Evolutionary conservation across 2,797 vertebrate genomes (phyloP).

Genomic region (Eurystomus glaucurus): DNA sequence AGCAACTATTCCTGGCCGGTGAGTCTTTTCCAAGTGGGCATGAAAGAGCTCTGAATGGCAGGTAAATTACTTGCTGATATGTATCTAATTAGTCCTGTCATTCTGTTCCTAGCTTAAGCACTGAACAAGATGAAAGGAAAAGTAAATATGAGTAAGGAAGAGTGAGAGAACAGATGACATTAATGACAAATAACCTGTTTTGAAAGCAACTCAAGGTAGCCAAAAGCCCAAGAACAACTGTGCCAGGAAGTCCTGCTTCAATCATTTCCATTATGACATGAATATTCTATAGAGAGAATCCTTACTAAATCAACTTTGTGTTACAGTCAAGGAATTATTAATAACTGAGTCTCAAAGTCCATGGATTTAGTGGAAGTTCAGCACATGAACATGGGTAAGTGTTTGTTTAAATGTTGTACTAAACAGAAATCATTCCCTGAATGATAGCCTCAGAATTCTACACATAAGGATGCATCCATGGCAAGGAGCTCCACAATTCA

Average conservation of each 20-base stretch:
- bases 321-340: not conserved
- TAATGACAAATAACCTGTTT: not conserved
- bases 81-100: not conserved
- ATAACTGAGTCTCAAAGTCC: not conserved
- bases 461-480: accelerated
- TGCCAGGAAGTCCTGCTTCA: not conserved
- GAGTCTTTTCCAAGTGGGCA: not conserved
- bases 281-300: not conserved
- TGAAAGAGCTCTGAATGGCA: not conserved
- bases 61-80: not conserved
- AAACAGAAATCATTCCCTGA: not conserved
- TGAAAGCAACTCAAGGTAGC: not conserved
- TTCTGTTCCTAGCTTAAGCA: not conserved
- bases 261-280: not conserved
- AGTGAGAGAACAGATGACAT: not conserved
- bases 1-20: not conserved
- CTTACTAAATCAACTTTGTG: not conserved
- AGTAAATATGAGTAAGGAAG: not conserved
- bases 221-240: not conserved
- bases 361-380: not conserved
- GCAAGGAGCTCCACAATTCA: not conserved
- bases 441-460: not conserved
- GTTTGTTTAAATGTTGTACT: not conserved
- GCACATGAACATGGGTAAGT: not conserved
- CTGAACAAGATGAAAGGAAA: not conserved